These are phyloP conservation scores for Sparidentex hasta DNA, from an alignment of 2,797 vertebrate genomes.

Conservation along the genomic window DNA sequence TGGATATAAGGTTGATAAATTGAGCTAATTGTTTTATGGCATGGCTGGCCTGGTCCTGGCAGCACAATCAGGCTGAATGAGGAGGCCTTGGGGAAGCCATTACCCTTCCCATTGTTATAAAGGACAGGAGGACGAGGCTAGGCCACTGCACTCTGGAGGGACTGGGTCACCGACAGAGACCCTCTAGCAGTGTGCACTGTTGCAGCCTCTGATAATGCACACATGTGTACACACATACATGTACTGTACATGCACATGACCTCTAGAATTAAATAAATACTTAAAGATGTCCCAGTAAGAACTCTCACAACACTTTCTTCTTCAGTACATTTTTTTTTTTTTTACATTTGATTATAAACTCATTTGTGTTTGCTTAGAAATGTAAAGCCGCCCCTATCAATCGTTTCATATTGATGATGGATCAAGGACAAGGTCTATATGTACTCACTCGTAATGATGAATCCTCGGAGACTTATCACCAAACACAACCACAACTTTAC, in stretches of 20 bases:
- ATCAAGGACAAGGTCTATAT: not conserved
- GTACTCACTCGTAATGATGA: not conserved
- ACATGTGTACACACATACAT: slow-evolving; percentile 34
- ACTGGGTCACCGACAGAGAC: slow-evolving; percentile 71
- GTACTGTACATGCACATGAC: slow-evolving; percentile 16
- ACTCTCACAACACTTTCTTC: slow-evolving; percentile 25
- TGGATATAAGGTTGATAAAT: slow-evolving; percentile 87
- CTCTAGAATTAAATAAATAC: slow-evolving; percentile 56
- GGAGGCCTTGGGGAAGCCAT: slow-evolving; percentile 88
- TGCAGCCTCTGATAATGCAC: slow-evolving; percentile 47
- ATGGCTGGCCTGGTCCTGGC: slow-evolving; percentile 83
- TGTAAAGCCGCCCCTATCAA: not conserved
- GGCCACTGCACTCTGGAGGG: slow-evolving; percentile 75
- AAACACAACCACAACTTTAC: not conserved
- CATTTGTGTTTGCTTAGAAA: not conserved
- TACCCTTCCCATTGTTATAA: slow-evolving; percentile 89
- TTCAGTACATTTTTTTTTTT: slow-evolving; percentile 6
- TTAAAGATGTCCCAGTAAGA: slow-evolving; percentile 5
- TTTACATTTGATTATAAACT: not conserved
- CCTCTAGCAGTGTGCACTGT: slow-evolving; percentile 62
- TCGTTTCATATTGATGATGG: not conserved
- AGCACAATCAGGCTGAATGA: slow-evolving; percentile 87
- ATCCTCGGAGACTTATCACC: not conserved
- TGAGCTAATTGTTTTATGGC: slow-evolving; percentile 89
- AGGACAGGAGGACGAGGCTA: slow-evolving; percentile 84